Conservation (phyloP, 2,113 vertebrate species). For the Hippocampus guttulatus region DNA sequence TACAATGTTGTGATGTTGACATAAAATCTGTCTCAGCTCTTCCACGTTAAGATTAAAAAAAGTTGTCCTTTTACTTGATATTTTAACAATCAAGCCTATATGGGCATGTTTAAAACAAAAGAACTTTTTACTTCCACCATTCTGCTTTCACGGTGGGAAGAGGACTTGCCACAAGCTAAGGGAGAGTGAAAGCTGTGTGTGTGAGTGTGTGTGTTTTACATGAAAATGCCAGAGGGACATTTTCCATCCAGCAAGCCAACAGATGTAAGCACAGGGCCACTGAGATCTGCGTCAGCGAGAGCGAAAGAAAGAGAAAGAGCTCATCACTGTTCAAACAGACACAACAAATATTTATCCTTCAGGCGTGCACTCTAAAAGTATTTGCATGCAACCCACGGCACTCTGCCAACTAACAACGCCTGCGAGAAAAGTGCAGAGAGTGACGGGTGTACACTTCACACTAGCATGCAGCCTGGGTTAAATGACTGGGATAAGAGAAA, state of each 20-base stretch:
- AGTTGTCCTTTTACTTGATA: background rate
- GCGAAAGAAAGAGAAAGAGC: slow-evolving; percentile 8
- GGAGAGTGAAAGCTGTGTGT: slow-evolving; percentile 20
- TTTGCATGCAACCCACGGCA: slow-evolving; percentile 46
- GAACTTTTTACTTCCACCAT: slow-evolving; percentile 15
- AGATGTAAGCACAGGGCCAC: slow-evolving; percentile 22
- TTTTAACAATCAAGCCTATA: background rate
- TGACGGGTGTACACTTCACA: slow-evolving; percentile 25
- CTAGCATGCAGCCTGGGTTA: slow-evolving; percentile 8
- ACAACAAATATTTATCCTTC: slow-evolving; percentile 56
- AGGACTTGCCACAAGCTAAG: slow-evolving; percentile 20
- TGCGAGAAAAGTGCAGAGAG: slow-evolving; percentile 29
- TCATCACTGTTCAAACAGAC: slow-evolving; percentile 39
- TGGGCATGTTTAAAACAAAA: background rate
- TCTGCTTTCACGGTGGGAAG: slow-evolving; percentile 45
- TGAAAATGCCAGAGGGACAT: slow-evolving; percentile 4
- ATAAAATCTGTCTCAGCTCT: slow-evolving; percentile 23
- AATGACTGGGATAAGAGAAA: slow-evolving; percentile 46
- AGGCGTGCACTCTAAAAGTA: slow-evolving; percentile 39
- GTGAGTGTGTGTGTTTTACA: slow-evolving; percentile 22
- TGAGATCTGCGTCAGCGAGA: slow-evolving; percentile 6
- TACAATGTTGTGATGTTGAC: slow-evolving; percentile 31
- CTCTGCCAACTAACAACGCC: slow-evolving; percentile 32
- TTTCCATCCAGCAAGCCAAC: slow-evolving; percentile 10
- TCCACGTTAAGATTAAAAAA: slow-evolving; percentile 6